Conservation (phyloP, 2,888 invertebrate genomes). For the Cheilosia vulpina region DNA sequence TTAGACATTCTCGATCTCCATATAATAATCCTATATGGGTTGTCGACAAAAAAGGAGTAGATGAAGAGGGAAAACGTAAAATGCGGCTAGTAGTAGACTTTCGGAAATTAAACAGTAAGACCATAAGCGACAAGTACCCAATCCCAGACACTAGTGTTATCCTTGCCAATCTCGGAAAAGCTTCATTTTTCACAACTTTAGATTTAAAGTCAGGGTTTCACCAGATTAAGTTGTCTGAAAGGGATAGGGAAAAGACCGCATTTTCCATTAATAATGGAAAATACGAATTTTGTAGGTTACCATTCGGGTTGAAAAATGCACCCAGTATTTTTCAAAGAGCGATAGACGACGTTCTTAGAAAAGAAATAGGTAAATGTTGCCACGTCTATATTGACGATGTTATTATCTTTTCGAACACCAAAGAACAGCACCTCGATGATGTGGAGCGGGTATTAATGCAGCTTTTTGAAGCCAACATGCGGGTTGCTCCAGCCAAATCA, state of each 20-base stretch:
- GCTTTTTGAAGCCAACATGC: conserved; percentile 40
- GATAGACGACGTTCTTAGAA: conserved; percentile 20
- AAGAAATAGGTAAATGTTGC: neutral
- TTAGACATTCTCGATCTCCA: conserved; percentile 48
- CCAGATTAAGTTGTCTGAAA: conserved; percentile 55
- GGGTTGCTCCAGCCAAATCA: neutral
- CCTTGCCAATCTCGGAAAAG: neutral
- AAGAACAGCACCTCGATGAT: conserved; percentile 38
- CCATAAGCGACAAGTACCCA: conserved; percentile 51
- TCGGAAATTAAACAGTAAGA: conserved; percentile 64
- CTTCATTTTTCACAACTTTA: conserved; percentile 41
- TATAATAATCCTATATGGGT: conserved; percentile 62
- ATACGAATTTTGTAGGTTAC: conserved; percentile 24
- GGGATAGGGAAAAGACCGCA: conserved; percentile 53
- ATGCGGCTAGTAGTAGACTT: conserved; percentile 67
- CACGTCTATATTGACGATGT: conserved; percentile 45
- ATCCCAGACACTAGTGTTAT: conserved; percentile 51
- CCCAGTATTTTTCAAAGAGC: conserved; percentile 24
- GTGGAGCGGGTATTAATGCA: conserved; percentile 14
- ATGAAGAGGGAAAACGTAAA: conserved; percentile 43
- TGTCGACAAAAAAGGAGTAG: conserved; percentile 60
- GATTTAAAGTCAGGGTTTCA: conserved; percentile 64
- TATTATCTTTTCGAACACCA: conserved; percentile 37
- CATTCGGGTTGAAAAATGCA: conserved; percentile 32
- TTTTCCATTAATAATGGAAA: conserved; percentile 46